Base-by-base conservation (phyloP, 2,113 vertebrate species). In the Actenoides hombroni region DNA sequence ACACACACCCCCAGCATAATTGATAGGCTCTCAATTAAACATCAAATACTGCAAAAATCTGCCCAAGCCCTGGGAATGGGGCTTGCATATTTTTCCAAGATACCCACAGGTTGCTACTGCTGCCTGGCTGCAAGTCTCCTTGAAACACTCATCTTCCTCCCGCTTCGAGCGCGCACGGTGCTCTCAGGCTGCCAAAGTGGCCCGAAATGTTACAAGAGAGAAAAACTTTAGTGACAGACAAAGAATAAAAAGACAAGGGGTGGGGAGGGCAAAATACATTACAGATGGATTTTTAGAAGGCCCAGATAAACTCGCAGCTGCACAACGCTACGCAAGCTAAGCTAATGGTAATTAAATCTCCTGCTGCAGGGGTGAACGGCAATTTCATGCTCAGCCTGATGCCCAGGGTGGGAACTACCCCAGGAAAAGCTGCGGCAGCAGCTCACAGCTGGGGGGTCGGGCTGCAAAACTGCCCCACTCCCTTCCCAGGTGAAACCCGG, bases 271-370 rank as follows among this genome's bases (percentile, higher is more conserved):
- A 40, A 10, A 56, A 54, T 16, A 2, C 6, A n/a, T 17, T 33
- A 56, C 95, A 96, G 88, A 51, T 94, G 92, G 83, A 76, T 91
- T 48, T 84, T 86, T 61, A 13, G 81, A 91, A 95, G 26, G 57
- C 69, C 33, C 65, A 75, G 83, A 42, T 82, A 59, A 92, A 94
- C 84, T 91, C 33, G 18, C 96, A 97, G 94, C 94, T 94, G 91
- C 92, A 74, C 18, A 9, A 19, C 48, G 77, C 93, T 8, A 23
- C 53, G 83, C 91, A 53, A 92, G 92, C 91, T 95, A 53, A 96
- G 91, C 89, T 96, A 94, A 95, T 46, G 93, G 94, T 92, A 96
- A 95, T 91, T 91, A 81, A 88, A 89, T 78, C 93, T 93, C 90
- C 90, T 90, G 88, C 94, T 92, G 93, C 79, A 83, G 92, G 93